Base-by-base conservation (phyloP, 2,888 invertebrate species). In the Crematogaster levior region DNA sequence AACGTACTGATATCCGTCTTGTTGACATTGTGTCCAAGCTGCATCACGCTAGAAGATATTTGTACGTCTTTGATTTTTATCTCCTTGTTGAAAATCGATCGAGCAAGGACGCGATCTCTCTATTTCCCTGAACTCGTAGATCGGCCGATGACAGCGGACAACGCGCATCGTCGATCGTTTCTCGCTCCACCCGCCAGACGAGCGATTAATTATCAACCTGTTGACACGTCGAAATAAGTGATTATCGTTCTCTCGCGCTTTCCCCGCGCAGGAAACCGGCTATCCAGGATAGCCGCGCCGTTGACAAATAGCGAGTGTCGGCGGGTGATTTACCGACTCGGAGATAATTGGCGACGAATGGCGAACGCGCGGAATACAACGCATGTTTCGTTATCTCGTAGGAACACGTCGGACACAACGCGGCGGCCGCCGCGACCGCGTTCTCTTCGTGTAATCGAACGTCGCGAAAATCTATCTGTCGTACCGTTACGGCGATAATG, bases 171-270 rank as follows among this genome's bases (percentile, higher is more conserved):
- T 34, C 86, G 81, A 84, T 80, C 63, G 82, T 80, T 85, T 83
- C 73, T 24, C 74, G 34, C 61, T 75, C 58, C 27, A 72, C 60
- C 65, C n/a, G 61, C 27, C 56, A 37, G 60, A 48, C 80, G 61
- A 10, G 66, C 87, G 85, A 88, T 88, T 87, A 88, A 88, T 88
- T 89, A 88, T 89, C 80, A 82, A 83, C 48, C 60, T 85, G 87
- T 88, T 89, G 89, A 89, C 89, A 87, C 85, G 87, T 89, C 85
- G 51, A 87, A 85, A 89, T 89, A 88, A 88, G 84, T 89, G 89
- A 88, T 88, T 85, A 87, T 88, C 87, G 89, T 81, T 51, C 79
- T 56, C 63, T 43, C 46, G 51, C 60, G 48, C 60, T 51, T n/a
- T 21, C 18, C n/a, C 21, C 53, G 80, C 56, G 68, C 58, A 63